Base-by-base conservation (phyloP, 2,113 vertebrate species). In the Jacana jacana region DNA sequence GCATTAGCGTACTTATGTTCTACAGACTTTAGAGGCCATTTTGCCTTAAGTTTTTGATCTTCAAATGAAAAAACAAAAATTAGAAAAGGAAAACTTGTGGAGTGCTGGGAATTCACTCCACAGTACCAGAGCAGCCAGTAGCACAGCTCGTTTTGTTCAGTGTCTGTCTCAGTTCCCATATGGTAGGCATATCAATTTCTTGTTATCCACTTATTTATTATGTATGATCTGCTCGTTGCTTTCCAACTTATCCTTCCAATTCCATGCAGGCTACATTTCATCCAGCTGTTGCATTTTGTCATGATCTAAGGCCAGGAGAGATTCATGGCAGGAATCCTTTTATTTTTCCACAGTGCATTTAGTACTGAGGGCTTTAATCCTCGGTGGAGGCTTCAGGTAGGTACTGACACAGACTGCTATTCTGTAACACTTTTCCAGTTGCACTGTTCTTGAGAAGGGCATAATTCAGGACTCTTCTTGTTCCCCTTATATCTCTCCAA, bases 121-220 rank as follows among this genome's bases (percentile, higher is more conserved):
- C 11, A 72, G 40, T 6, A 66, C 23, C 7, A 51, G 60, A 70
- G 42, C 20, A 90, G 85, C 11, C 87, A 94, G 63, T 49, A 94
- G 94, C 82, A 90, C 30, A 86, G 65, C 24, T 33, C 85, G 44
- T 55, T 64, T 51, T 19, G 83, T 64, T 81, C 69, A 86, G 60
- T 2, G 1, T 30, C 81, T 4, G 9, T 30, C 90, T 81, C 52
- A 17, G 76, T 48, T 90, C 61, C 90, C 89, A 88, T 86, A 93
- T 89, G 83, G 88, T n/a, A 88, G 89, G 88, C 80, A 76, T 95
- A 96, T 94, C 90, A 84, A 78, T 93, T 96, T 95, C 95, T 95
- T 91, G 77, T 94, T 96, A 95, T 61, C 51, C 81, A 63, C 39
- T 88, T 96, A 96, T 94, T 96, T 97, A 96, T 94, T 96, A 96